phyloP scores from a whole-genome alignment of 2,113 vertebrate species.

The Mirounga angustirostris region DNA sequence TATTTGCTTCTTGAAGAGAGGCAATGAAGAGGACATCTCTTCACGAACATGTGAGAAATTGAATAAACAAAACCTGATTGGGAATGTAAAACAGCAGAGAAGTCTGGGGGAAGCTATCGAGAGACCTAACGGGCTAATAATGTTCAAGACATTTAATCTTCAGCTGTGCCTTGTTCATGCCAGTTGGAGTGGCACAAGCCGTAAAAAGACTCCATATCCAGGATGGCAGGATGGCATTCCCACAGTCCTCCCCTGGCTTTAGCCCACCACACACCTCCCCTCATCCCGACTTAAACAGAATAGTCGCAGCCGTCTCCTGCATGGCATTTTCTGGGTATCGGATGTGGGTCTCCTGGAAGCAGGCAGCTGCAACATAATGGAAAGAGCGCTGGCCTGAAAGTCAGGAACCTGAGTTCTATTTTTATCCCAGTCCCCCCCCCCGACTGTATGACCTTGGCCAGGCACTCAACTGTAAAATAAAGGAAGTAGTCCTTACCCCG shows the following conservation, averaged over 20 bases:
- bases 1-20: neutral
- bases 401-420: neutral
- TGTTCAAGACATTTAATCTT: constrained; percentile 78
- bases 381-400: neutral
- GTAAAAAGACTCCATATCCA: neutral
- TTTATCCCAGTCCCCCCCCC: neutral
- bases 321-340: neutral
- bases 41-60: neutral
- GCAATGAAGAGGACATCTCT: neutral
- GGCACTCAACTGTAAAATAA: neutral
- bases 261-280: accelerated
- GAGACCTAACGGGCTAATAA: constrained; percentile 12
- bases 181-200: constrained; percentile 3
- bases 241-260: neutral
- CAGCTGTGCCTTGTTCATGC: constrained; percentile 63
- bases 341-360: neutral
- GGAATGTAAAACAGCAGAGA: neutral
- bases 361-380: neutral
- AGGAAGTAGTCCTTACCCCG: accelerated
- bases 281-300: neutral
- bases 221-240: constrained; percentile 16
- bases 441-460: neutral
- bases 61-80: neutral
- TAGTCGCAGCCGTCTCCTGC: neutral
- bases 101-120: neutral